These are phyloP conservation scores for Auanema freiburgensis DNA, from an alignment of 2,888 invertebrate genomes.

Conservation along the genomic window DNA sequence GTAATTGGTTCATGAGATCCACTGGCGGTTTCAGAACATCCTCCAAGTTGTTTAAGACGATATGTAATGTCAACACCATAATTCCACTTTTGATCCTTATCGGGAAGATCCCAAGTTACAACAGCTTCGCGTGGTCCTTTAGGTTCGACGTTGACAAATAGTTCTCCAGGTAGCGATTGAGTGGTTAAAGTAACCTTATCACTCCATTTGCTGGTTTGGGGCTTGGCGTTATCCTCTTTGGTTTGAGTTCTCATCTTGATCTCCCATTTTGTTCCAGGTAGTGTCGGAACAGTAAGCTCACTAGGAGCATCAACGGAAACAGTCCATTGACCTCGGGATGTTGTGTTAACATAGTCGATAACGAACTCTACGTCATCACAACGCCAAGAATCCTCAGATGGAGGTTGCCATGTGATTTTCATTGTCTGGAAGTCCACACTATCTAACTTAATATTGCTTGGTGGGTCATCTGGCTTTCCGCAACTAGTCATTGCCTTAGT, in stretches of 20 bases:
- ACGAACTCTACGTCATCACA: slow-evolving; percentile 61
- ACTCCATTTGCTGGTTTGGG: slow-evolving; percentile 58
- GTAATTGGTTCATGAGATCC: slow-evolving; percentile 55
- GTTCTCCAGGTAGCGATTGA: slow-evolving; percentile 58
- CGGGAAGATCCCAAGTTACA: slow-evolving; percentile 62
- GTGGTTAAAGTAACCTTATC: slow-evolving; percentile 52
- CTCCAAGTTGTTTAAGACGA: slow-evolving; percentile 55
- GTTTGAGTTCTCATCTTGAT: slow-evolving; percentile 63
- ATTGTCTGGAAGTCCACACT: slow-evolving; percentile 56
- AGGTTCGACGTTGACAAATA: slow-evolving; percentile 61
- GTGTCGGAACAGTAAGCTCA: slow-evolving; percentile 42
- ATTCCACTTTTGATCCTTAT: slow-evolving; percentile 62
- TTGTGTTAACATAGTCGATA: slow-evolving; percentile 61
- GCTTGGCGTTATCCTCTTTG: slow-evolving; percentile 57
- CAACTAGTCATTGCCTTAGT: slow-evolving; percentile 61
- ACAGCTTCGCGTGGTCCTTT: slow-evolving; percentile 57
- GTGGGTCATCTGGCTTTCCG: slow-evolving; percentile 61
- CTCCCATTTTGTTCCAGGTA: slow-evolving; percentile 62
- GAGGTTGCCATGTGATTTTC: slow-evolving; percentile 59
- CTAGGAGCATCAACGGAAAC: slow-evolving; percentile 46
- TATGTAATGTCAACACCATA: slow-evolving; percentile 65
- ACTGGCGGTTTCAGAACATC: slow-evolving; percentile 51
- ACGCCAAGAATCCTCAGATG: slow-evolving; percentile 61
- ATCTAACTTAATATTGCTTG: slow-evolving; percentile 54
- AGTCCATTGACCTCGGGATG: slow-evolving; percentile 42